A percentile compares a stretch with the other conserved stretches of the same genome.
phyloP scores from a whole-genome alignment of 2,888 invertebrate species.

The Cinara cedri region DNA sequence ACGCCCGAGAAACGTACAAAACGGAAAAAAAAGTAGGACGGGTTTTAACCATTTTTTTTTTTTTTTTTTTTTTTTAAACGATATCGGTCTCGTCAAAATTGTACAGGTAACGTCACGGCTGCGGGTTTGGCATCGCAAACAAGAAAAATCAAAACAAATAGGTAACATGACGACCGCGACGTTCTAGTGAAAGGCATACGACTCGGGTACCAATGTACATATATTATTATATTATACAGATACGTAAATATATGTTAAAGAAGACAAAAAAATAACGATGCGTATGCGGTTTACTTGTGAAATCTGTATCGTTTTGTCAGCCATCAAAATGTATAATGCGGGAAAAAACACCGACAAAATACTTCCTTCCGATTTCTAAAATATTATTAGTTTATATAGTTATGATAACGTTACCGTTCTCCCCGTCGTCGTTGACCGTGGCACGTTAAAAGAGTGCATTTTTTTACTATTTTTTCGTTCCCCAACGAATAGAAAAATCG shows the following conservation, averaged over 20 bases:
- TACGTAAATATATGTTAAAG: neutral
- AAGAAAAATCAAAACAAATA: neutral
- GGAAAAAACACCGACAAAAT: neutral
- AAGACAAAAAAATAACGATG: conserved; percentile 4
- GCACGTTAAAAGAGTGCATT: too few species aligned
- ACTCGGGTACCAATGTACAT: too few species aligned
- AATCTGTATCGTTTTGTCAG: conserved; percentile 26
- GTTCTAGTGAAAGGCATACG: conserved; percentile 20
- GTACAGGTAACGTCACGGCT: neutral
- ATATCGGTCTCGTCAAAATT: too few species aligned
- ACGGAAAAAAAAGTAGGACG: too few species aligned
- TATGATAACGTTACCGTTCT: too few species aligned
- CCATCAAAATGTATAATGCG: neutral
- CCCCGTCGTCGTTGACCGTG: too few species aligned
- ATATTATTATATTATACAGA: too few species aligned
- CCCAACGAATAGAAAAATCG: too few species aligned
- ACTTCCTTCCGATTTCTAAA: conserved; percentile 14
- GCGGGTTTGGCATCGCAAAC: neutral
- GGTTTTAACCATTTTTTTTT: too few species aligned
- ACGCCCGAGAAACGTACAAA: too few species aligned
- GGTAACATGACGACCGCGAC: neutral
- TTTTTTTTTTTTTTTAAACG: too few species aligned
- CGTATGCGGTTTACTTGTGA: conserved; percentile 27
- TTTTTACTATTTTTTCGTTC: too few species aligned
- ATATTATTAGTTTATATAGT: neutral